These are phyloP conservation scores for Hafferia zeledoni DNA, from an alignment of 2,797 vertebrate genomes.

Conservation along the genomic window DNA sequence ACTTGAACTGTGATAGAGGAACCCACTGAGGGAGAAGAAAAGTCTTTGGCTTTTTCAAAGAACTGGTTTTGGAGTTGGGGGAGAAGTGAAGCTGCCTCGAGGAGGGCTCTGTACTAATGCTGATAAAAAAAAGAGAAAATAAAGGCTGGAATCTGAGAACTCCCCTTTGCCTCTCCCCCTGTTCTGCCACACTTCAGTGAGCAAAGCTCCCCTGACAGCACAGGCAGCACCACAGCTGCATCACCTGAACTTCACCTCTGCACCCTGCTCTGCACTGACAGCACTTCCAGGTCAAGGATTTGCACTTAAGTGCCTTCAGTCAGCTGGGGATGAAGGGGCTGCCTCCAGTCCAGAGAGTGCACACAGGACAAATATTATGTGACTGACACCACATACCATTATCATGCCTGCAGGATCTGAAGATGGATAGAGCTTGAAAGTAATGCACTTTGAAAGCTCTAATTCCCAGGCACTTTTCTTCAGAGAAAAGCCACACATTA, in stretches of 20 bases:
- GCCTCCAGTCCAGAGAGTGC: neutral
- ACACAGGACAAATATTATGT: neutral
- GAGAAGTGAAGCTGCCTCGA: fast-evolving
- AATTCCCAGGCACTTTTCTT: slow-evolving; percentile 50
- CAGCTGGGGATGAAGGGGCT: neutral
- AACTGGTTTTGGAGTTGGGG: neutral
- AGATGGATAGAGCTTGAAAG: slow-evolving; percentile 12
- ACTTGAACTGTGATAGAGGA: neutral
- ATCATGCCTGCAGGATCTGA: slow-evolving; percentile 10
- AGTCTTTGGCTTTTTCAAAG: fast-evolving
- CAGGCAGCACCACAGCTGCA: neutral
- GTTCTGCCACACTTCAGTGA: neutral
- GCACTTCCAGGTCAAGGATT: neutral
- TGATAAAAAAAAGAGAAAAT: neutral
- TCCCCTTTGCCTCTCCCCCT: neutral
- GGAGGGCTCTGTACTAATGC: neutral
- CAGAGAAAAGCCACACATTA: slow-evolving; percentile 43
- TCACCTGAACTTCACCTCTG: neutral
- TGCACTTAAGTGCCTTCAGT: neutral
- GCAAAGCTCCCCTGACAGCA: neutral
- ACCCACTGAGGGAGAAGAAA: fast-evolving
- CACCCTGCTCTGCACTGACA: neutral
- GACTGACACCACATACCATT: neutral
- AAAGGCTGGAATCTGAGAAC: neutral
- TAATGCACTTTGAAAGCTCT: slow-evolving; percentile 50